Percentiles rank a stretch among this genome's conserved stretches.
Conservation (phyloP, 2,113 vertebrate species). For the Datnioides undecimradiatus region DNA sequence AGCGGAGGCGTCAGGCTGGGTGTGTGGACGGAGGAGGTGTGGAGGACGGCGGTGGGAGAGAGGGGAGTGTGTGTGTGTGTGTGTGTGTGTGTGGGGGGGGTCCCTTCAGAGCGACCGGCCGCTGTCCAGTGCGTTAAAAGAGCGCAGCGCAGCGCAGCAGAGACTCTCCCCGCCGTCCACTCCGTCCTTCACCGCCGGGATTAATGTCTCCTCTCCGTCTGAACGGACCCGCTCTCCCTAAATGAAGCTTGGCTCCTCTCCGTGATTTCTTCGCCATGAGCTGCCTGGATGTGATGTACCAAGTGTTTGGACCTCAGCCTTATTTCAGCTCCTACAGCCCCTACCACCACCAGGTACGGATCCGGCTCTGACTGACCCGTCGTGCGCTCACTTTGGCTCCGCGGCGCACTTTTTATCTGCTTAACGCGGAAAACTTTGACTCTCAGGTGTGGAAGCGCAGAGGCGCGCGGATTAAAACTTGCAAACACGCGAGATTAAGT, state of each 20-base stretch:
- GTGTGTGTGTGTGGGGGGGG: too few species aligned
- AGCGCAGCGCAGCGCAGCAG: conserved; percentile 45
- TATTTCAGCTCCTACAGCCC: conserved; percentile 92
- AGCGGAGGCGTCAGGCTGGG: conserved; percentile 28
- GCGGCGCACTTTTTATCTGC: not conserved
- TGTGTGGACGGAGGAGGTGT: conserved; percentile 2
- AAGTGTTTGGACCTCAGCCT: conserved; percentile 94
- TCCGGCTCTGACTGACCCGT: too few species aligned
- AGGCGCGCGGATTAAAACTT: too few species aligned
- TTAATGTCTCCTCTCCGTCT: conserved; percentile 31
- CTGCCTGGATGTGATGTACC: conserved; percentile 99
- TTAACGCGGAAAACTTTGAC: too few species aligned
- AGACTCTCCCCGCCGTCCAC: not conserved
- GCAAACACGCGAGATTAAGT: too few species aligned
- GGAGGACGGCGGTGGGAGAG: too few species aligned
- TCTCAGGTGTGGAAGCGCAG: too few species aligned
- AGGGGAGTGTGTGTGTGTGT: too few species aligned
- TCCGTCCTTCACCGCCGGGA: conserved; percentile 25
- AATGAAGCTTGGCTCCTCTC: conserved; percentile 79
- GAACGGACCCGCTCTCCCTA: conserved; percentile 56
- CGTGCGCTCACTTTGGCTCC: not conserved
- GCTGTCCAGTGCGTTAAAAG: conserved; percentile 61
- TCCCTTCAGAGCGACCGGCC: conserved; percentile 6
- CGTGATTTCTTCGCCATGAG: conserved; percentile 92
- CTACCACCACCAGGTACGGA: conserved; percentile 92